Evolutionary conservation across 2,888 invertebrate genomes (phyloP), one percentile per base, ranked within the genome.

Genomic region (Ennomos quercinarius): DNA sequence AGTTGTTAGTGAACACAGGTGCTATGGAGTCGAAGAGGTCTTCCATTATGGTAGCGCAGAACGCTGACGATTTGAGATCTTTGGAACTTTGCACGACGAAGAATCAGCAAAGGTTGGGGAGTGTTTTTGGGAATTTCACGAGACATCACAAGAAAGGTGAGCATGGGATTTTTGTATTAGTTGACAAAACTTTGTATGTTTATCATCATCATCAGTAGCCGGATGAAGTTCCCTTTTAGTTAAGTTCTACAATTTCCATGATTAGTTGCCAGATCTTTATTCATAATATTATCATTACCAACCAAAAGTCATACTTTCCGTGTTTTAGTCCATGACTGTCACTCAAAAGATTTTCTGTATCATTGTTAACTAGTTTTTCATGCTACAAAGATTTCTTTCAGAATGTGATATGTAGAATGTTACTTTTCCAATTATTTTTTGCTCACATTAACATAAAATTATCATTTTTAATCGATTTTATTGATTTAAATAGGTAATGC

Each of bases 101-200:
- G 57, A 92, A 91, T 58, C 91, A 91, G 63, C 91, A 91, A 67
- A 81, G 91, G 66, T 72, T 91, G 44, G 91, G 92, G 1, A 91
- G 89, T 57, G 91, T 92, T 0, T 92, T 91, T 70, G 91, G 92
- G 9, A 92, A 92, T 71, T 90, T 89, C 50, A 92, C 92, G 13
- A 81, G 92, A 54, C 92, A 92, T 79, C 91, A 91, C 60, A 92
- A 92, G 63, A 92, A 92, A 84, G 92, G 92, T 90, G 61, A 68
- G 70, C 10, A 39, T 10, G 11, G 11, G 10, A 40, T 10, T 10
- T 13, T 4, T 37, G 8, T 1, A 10, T 1, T 17, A n/a, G 34
- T 43, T 43, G 10, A 38, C 27, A 2, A 37, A 6, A 2, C 5
- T 9, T 6, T 42, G 13, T 42, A 10, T 1, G 9, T 8, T 17